Evolutionary conservation across 2,797 vertebrate genomes (phyloP), one percentile per base, ranked within the genome.

Genomic region (Sphenopsis melanotis): DNA sequence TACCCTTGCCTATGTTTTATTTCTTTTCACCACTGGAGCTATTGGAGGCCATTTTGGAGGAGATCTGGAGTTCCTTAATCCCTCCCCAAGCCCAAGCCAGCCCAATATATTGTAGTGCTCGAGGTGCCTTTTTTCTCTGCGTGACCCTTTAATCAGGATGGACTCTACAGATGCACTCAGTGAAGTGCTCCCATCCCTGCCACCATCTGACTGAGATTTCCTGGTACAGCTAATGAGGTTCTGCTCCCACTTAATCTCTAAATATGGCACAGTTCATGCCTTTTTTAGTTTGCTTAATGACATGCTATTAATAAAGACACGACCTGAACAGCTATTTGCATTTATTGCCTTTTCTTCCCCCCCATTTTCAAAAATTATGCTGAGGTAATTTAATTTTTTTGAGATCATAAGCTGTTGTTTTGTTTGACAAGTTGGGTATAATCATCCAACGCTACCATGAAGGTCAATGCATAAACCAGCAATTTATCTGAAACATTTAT

Each of bases 211-310:
- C 83, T 69, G 82, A 96, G 92, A 89, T 91, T 87, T 91, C 90
- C 83, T 94, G 82, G 46, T 96, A 69, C 49, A 95, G 80, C 77
- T 95, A 93, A 96, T 91, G 93, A 96, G 89, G 79, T 95, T 92
- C 79, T 87, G 95, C 95, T 95, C 71, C 75, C 92, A 94, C 84
- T 96, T 95, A 91, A 92, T 94, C 91, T 89, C 93, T 90, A 89
- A 92, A 93, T 96, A 93, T 69, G 89, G 90, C 86, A 93, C 65
- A 90, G 74, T 93, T 96, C 91, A 83, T 3, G 18, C 84, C 84
- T 93, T 96, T 96, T 96, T 93, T 91, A 92, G 83, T 81, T 96
- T 93, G 72, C 83, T 92, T 96, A 93, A 96, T 94, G 92, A 94
- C 88, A 81, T 80, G 46, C 36, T 90, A 91, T 93, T 96, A 97